Evolutionary conservation across 2,113 vertebrate genomes (phyloP), one percentile per base, ranked within the genome.

Genomic region (Melanerpes aurifrons): DNA sequence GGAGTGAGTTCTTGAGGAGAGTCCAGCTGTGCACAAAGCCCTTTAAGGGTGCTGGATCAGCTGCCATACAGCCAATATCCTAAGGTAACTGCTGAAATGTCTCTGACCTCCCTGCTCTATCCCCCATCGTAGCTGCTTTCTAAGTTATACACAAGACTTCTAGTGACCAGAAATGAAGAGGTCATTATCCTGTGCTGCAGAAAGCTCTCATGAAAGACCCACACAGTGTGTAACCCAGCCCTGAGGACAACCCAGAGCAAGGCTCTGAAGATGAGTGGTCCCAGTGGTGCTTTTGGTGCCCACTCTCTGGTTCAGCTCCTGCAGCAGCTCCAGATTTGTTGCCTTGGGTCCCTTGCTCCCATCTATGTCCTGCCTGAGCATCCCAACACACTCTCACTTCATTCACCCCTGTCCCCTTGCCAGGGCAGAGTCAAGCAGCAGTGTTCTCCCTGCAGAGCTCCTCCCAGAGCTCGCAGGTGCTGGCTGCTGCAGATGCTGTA

Each of bases 351-450:
- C 20, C 47, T 59, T 75, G 50, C 26, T 78, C 29, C 32, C 7
- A 1, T 32, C 43, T 8, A 6, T 4, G 14, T 58, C 45, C 53
- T 68, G 21, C 47, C 19, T 66, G 24, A 28, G 7, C 7, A 22
- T 40, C 20, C 48, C 77, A 56, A 9, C 8, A 8, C 1, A 1
- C 14, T 22, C 32, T 77, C 35, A 56, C 11, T 26, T 26, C 15
- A 1, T 35, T n/a, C 2, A 0, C 48, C 15, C 25, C 31, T 7
- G 0, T 9, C 26, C 11, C 10, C 29, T 2, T 21, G 43, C 10
- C 43, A 32, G 25, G 14, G 53, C 37, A 58, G 21, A 62, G 12
- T 8, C 53, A 56, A 90, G 24, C 66, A 58, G 26, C 15, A 7
- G 16, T 24, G 26, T 16, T 56, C 2, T 69, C 21, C 26, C 24